Percentiles rank a stretch among this genome's conserved stretches.
These are phyloP conservation scores for Augochlorella aurata DNA, from an alignment of 2,888 invertebrate genomes.

Conservation along the genomic window DNA sequence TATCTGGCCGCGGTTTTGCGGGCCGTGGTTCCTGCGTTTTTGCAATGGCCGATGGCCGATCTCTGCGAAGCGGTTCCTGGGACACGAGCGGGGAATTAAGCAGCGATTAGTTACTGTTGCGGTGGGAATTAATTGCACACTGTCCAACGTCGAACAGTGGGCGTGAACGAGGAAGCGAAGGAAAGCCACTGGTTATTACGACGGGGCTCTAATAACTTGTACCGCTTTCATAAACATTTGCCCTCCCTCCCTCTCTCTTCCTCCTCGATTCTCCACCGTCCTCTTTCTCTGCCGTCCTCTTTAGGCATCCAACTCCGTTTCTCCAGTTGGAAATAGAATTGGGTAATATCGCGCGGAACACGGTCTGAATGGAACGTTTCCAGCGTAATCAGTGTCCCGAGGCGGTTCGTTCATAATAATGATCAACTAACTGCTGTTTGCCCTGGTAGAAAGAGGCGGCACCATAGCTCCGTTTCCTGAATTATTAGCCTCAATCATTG, in stretches of 20 bases:
- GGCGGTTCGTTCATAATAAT: constrained; percentile 33
- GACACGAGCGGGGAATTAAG: constrained; percentile 42
- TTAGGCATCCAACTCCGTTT: background rate
- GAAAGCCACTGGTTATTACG: constrained; percentile 59
- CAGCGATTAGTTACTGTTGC: constrained; percentile 52
- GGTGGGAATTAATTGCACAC: constrained; percentile 59
- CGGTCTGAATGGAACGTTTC: constrained; percentile 39
- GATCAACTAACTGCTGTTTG: constrained; percentile 43
- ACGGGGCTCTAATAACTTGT: constrained; percentile 37
- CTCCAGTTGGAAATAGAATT: constrained; percentile 46
- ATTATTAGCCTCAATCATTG: constrained; percentile 17
- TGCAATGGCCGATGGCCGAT: constrained; percentile 15
- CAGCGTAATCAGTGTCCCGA: constrained; percentile 37
- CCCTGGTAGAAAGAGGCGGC: constrained; percentile 7
- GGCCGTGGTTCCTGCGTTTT: background rate
- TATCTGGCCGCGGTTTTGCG: background rate
- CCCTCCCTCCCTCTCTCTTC: constrained; percentile 12
- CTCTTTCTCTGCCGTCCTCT: no score
- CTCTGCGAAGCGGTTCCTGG: background rate
- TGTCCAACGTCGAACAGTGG: constrained; percentile 55
- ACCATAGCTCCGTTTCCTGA: constrained; percentile 9
- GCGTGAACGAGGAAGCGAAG: constrained; percentile 62
- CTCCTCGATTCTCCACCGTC: background rate
- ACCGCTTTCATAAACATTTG: constrained; percentile 46
- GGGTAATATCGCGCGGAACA: constrained; percentile 34